phyloP scores from a whole-genome alignment of 2,797 vertebrate genomes.

The Iguana delicatissima region DNA sequence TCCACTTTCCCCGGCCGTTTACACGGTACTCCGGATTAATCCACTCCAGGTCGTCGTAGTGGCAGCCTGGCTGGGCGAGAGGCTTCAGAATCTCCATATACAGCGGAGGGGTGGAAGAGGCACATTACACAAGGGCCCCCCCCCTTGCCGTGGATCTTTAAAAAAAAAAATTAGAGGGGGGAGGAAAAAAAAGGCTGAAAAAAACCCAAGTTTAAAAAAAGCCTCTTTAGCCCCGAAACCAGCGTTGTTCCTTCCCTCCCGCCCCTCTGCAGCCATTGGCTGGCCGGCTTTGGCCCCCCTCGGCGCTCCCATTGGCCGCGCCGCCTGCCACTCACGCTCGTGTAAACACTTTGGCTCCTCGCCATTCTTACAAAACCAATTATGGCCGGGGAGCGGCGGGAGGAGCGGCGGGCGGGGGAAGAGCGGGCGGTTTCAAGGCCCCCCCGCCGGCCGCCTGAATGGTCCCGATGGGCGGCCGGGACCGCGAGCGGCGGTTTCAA shows the following conservation, averaged over 20 bases:
- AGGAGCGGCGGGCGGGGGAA: slow-evolving; percentile 63
- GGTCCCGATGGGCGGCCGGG: slow-evolving; percentile 88
- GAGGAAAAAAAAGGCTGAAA: not conserved
- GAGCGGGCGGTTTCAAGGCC: slow-evolving; percentile 21
- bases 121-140: slow-evolving; percentile 74
- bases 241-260: slow-evolving; percentile 90
- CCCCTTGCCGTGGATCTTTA: slow-evolving; percentile 74
- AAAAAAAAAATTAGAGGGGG: slow-evolving; percentile 72
- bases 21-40: slow-evolving; percentile 78
- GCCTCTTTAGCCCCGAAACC: slow-evolving; percentile 89
- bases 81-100: slow-evolving; percentile 87
- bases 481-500: slow-evolving; percentile 83
- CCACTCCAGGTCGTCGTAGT: slow-evolving; percentile 78
- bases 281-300: slow-evolving; percentile 43
- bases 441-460: slow-evolving; percentile 64
- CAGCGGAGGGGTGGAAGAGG: slow-evolving; percentile 86
- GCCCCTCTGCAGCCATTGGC: slow-evolving; percentile 74
- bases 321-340: slow-evolving; percentile 80
- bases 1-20: slow-evolving; percentile 72
- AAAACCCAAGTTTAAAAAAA: slow-evolving; percentile 50
- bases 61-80: slow-evolving; percentile 74
- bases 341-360: slow-evolving; percentile 85
- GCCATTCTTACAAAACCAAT: slow-evolving; percentile 94
- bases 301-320: slow-evolving; percentile 77
- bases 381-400: slow-evolving; percentile 62